Base-by-base conservation (phyloP, 2,797 vertebrate genomes). In the Novumbra hubbsi region DNA sequence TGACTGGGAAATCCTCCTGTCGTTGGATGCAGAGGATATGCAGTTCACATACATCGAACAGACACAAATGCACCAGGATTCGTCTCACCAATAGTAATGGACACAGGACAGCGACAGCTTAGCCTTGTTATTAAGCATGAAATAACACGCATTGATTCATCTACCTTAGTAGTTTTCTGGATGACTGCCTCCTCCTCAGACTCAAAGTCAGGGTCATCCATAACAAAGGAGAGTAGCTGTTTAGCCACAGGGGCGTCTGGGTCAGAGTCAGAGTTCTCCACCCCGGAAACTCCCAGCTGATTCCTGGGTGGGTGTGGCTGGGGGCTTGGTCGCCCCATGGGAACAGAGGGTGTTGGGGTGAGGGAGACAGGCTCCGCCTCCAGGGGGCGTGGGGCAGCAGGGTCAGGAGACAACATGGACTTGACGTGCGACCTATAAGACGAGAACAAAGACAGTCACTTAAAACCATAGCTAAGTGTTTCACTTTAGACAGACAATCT, bases 161-260 rank as follows among this genome's bases (percentile, higher is more conserved):
- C 91, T 86, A 82, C 93, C 91, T 86, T 93, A 63, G 74, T 83
- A 73, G 91, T 92, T 83, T 89, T 92, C 67, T 93, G 95, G 21
- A 88, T 88, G 69, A 94, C 95, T 0, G 95, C 95, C 3, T 94
- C 95, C 67, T 98, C 96, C 0, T 60, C 55, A 60, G 96, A 97
- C 71, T 98, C 96, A 0, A 99, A 99, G 88, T 99, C 97, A 0
- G 97, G 98, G 85, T 99, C 97, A 0, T 99, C 98, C 97, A 99
- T 95, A 78, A 99, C 88, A 2, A 97, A 99, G 0, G 98, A 99
- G 48, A 99, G 94, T 96, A 98, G 93, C 87, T 99, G 97, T 30
- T 95, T 93, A 11, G 96, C 96, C 0, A 95, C 92, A 0, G 96
- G 95, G 11, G 93, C 94, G 74, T 98, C 97, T 0, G 85, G 87